Percentiles rank a stretch among this genome's conserved stretches.
Conservation (phyloP, 1,140 invertebrate species). For the Pentalonia nigronervosa region DNA sequence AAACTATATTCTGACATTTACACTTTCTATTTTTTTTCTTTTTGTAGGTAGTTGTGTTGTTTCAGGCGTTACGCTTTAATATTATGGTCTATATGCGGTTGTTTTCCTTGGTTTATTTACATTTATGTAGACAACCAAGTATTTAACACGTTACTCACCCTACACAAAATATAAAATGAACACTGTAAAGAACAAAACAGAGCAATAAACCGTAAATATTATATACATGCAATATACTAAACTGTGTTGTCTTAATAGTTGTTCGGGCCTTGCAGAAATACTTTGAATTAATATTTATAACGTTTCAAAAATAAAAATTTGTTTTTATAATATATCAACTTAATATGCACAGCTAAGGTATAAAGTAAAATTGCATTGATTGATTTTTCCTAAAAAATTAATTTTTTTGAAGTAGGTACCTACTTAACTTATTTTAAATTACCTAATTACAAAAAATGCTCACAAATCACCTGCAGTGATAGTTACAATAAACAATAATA, state of each 20-base stretch:
- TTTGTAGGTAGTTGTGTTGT: background rate
- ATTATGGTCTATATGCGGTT: background rate
- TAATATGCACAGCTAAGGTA: background rate
- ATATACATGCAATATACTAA: background rate
- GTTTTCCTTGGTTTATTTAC: background rate
- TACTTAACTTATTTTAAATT: background rate
- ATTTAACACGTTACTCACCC: background rate
- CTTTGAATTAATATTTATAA: background rate
- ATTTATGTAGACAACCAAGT: background rate
- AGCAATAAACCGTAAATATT: background rate
- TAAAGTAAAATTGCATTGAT: background rate
- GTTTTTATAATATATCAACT: no score
- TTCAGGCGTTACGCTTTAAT: background rate
- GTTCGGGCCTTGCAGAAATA: background rate
- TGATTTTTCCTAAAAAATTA: background rate
- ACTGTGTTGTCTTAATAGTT: background rate
- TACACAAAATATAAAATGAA: background rate
- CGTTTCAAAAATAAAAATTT: background rate
- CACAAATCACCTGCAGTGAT: background rate
- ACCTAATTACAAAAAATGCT: background rate
- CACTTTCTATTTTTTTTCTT: background rate
- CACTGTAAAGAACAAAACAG: background rate
- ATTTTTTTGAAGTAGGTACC: background rate
- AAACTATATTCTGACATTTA: background rate
- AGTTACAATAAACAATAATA: background rate